Percentiles rank a stretch among this genome's conserved stretches.
Evolutionary conservation across 2,797 vertebrate species (phyloP).

Genomic region (Neosilurus mollespiculum): DNA sequence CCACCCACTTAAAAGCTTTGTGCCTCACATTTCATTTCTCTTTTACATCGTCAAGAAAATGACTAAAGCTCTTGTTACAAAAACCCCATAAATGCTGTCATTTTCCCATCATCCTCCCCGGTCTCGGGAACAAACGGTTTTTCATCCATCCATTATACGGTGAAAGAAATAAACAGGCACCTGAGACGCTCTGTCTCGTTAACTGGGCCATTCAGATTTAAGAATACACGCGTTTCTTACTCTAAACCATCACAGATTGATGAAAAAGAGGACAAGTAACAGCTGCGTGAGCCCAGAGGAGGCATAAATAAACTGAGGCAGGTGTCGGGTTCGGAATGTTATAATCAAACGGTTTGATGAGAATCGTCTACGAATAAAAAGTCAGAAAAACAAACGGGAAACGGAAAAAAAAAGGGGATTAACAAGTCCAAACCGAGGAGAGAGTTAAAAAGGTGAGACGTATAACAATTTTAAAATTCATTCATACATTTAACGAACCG

Average conservation of each 20-base stretch:
- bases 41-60: constrained; percentile 5
- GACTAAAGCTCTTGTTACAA: background rate
- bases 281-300: constrained; percentile 12
- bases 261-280: constrained; percentile 13
- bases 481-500: background rate
- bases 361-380: background rate
- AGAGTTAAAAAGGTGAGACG: background rate
- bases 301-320: background rate
- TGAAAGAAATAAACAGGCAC: background rate
- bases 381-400: background rate
- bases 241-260: background rate
- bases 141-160: background rate
- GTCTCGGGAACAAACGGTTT: background rate
- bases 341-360: background rate
- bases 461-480: background rate
- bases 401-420: background rate
- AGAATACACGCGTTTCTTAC: background rate
- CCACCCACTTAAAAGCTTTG: background rate
- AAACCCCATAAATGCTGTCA: background rate
- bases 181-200: background rate
- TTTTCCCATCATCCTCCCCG: background rate
- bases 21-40: background rate
- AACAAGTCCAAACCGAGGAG: background rate
- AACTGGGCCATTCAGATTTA: background rate
- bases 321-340: background rate